phyloP scores from a whole-genome alignment of 2,113 vertebrate species.

The Indicator indicator region DNA sequence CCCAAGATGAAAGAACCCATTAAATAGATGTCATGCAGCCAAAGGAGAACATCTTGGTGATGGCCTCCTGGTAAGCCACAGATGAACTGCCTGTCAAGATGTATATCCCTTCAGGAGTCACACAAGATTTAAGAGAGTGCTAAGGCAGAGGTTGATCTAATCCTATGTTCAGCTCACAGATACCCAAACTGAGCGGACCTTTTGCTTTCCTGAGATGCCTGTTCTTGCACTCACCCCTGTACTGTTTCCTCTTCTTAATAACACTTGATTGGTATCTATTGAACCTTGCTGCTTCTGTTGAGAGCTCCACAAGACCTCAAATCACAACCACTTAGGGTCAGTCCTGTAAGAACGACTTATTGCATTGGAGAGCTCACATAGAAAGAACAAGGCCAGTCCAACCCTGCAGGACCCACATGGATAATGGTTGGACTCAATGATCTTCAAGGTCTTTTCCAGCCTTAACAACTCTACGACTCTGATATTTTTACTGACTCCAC shows the following conservation, averaged over 20 bases:
- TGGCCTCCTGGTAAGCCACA: neutral
- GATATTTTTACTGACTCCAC: neutral
- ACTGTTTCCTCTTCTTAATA: neutral
- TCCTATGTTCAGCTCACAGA: neutral
- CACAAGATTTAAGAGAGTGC: neutral
- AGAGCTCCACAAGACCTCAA: neutral
- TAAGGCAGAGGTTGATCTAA: neutral
- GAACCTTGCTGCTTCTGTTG: neutral
- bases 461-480: too few relatives aligned
- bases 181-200: neutral
- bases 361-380: neutral
- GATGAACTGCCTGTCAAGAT: constrained; percentile 20
- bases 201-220: neutral
- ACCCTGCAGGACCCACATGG: neutral
- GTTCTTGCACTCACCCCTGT: neutral
- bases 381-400: neutral
- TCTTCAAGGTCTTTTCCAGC: too few relatives aligned
- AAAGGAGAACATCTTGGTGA: neutral
- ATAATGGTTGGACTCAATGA: too few relatives aligned
- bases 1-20: too few relatives aligned
- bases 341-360: neutral
- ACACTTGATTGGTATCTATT: neutral
- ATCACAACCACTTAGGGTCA: neutral
- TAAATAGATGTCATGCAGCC: neutral
- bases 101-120: neutral